These are phyloP conservation scores for Zoanthus sansibaricus DNA, from an alignment of 92 coral and sea anemone genomes.

Conservation along the genomic window DNA sequence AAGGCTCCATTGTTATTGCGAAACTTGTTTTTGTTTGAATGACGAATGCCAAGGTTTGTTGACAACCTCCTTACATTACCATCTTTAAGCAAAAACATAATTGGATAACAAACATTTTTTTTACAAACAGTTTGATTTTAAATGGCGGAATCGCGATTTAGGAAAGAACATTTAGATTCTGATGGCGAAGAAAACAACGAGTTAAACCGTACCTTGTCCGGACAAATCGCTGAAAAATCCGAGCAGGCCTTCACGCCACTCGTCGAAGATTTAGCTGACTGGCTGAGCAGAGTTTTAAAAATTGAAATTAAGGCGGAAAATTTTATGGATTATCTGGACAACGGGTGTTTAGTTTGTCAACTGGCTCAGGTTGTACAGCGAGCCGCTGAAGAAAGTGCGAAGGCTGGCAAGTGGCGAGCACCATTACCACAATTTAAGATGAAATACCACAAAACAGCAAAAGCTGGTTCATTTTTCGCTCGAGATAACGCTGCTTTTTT, in stretches of 20 bases:
- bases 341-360: slow-evolving; percentile 92
- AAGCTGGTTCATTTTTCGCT: slow-evolving; percentile 94
- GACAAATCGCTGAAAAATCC: slow-evolving; percentile 80
- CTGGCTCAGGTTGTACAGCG: slow-evolving; percentile 91
- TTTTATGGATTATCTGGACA: slow-evolving; percentile 85
- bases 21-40: background rate
- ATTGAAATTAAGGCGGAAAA: slow-evolving; percentile 87
- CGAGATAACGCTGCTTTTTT: slow-evolving; percentile 96
- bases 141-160: slow-evolving; percentile 11
- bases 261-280: slow-evolving; percentile 93
- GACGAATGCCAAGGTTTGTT: slow-evolving; percentile 25
- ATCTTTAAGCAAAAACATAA: background rate
- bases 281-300: slow-evolving; percentile 84
- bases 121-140: slow-evolving; percentile 14
- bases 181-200: slow-evolving; percentile 25
- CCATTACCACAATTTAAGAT: slow-evolving; percentile 73
- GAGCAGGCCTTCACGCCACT: slow-evolving; percentile 85
- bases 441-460: slow-evolving; percentile 91
- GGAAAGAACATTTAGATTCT: background rate
- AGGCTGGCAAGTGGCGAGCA: slow-evolving; percentile 59
- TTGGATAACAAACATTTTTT: slow-evolving; percentile 32
- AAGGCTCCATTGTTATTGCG: background rate
- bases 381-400: slow-evolving; percentile 77
- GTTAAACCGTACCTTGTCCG: slow-evolving; percentile 57
- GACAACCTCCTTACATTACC: slow-evolving; percentile 20